Evolutionary conservation across 2,888 invertebrate genomes (phyloP), one percentile per base, ranked within the genome.

Genomic region (Tribolium freemani): DNA sequence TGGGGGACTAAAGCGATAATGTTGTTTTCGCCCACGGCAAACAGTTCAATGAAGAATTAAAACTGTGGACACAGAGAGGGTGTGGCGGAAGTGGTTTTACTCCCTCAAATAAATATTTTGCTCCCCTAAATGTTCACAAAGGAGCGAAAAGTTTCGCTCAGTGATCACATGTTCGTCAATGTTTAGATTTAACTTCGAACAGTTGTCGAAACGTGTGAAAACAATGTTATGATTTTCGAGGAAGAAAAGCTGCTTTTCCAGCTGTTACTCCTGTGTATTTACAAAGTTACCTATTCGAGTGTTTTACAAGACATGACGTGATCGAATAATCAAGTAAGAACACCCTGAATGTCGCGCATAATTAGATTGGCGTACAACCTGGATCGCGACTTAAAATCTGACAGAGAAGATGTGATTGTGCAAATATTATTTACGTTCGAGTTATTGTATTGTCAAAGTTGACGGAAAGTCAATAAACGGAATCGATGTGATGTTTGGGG

Each of bases 351-450:
- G 57, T 57, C 31, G 31, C 6, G 11, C 30, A 13, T 57, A 57
- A 57, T 57, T 57, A 44, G 57, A 57, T 57, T 57, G 26, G 9
- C 57, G 44, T 38, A 8, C 20, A 5, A 54, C 16, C 16, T 13
- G 51, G 16, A 51, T 16, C 8, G 51, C 20, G 9, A 51, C 20
- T 51, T 51, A 20, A 20, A 51, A 51, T 16, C 20, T 38, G 38
- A 38, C 38, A 38, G 8, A n/a, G n/a, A 20, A 20, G 16, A 9
- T 50, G 50, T 16, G 11, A 38, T 38, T 38, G 8, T 38, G 38
- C 38, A 38, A 38, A 38, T 38, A 38, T 38, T 38, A 38, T 38
- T 38, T 38, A 38, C n/a, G 38, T 38, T n/a, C n/a, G 3, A 38
- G 38, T 38, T n/a, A n/a, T 38, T 38, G 38, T n/a, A 38, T 38